A percentile compares a stretch with the other conserved stretches of the same genome.
phyloP scores from a whole-genome alignment of 2,888 invertebrate genomes.

The Himalopsyche japonica region DNA sequence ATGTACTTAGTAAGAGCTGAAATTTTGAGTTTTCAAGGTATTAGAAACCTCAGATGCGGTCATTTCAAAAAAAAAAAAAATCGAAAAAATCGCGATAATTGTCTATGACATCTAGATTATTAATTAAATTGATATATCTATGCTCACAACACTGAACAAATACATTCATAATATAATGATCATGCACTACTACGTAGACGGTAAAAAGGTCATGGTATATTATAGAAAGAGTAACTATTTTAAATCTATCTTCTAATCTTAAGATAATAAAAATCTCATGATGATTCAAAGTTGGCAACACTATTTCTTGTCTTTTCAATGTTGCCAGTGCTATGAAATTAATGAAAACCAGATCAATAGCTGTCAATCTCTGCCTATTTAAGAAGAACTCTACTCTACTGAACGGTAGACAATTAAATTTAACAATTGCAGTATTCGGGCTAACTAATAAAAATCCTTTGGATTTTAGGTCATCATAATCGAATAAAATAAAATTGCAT shows the following conservation, averaged over 20 bases:
- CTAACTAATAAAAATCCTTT: background rate
- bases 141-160: slow-evolving; percentile 28
- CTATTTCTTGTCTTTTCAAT: background rate
- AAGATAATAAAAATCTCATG: background rate
- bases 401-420: background rate
- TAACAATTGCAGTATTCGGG: background rate
- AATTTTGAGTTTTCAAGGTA: background rate
- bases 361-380: background rate
- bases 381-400: background rate
- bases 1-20: background rate
- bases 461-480: background rate
- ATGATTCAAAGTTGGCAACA: background rate
- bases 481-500: background rate
- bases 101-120: background rate
- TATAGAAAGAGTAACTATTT: background rate
- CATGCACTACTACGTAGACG: slow-evolving; percentile 1
- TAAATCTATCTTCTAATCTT: background rate
- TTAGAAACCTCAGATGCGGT: background rate
- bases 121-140: slow-evolving; percentile 8
- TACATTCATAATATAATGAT: slow-evolving; percentile 17
- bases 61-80: background rate
- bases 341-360: background rate
- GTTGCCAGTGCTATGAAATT: background rate
- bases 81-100: background rate
- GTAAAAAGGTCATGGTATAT: background rate